These are phyloP conservation scores for Eumacrocentrus americanus DNA, from an alignment of 2,888 invertebrate genomes.

Conservation along the genomic window DNA sequence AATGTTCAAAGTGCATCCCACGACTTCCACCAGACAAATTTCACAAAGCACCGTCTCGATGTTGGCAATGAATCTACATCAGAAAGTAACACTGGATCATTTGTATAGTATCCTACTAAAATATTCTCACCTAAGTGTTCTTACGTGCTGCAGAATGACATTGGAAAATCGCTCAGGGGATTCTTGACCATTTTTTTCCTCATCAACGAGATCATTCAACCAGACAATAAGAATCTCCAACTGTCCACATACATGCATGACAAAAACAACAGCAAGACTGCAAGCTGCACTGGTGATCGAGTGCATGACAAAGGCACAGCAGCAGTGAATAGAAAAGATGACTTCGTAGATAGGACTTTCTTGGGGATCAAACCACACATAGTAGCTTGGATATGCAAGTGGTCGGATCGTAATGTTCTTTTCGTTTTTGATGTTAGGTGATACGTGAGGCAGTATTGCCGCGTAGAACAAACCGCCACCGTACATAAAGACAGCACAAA, in stretches of 20 bases:
- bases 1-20: too few relatives aligned
- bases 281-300: slow-evolving; percentile 40
- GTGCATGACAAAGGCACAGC: slow-evolving; percentile 41
- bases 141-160: slow-evolving; percentile 26
- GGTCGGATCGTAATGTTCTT: slow-evolving; percentile 38
- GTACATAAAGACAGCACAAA: slow-evolving; percentile 40
- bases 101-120: not conserved
- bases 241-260: slow-evolving; percentile 46
- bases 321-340: slow-evolving; percentile 39
- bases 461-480: slow-evolving; percentile 39
- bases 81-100: too few relatives aligned
- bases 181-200: not conserved
- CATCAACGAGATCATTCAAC: slow-evolving; percentile 30
- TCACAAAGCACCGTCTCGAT: too few relatives aligned
- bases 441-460: slow-evolving; percentile 36
- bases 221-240: slow-evolving; percentile 30
- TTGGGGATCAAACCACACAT: slow-evolving; percentile 39
- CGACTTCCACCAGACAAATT: slow-evolving; percentile 49
- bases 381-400: slow-evolving; percentile 42
- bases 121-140: slow-evolving; percentile 16
- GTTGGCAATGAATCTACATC: too few relatives aligned
- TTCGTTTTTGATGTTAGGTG: not conserved
- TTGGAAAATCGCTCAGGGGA: slow-evolving; percentile 1
- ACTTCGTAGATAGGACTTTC: slow-evolving; percentile 42
- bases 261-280: slow-evolving; percentile 41